Evolutionary conservation across 1,140 invertebrate species (phyloP), one percentile per base, ranked within the genome.

Genomic region (Drosophila hydei): DNA sequence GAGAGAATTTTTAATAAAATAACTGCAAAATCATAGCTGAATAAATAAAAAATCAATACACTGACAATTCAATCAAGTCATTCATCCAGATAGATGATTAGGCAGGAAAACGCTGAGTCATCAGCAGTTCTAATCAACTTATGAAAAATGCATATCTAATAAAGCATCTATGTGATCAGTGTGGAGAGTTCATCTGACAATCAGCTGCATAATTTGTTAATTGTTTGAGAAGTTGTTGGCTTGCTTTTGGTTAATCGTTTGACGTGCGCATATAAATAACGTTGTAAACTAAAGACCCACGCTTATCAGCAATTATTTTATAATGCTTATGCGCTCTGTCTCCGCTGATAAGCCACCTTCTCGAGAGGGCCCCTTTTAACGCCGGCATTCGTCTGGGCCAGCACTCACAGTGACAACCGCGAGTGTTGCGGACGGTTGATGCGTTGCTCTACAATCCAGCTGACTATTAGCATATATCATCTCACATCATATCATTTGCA

Each of bases 291-390:
- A 87, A 75, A 87, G 65, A 71, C 62, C 48, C 59, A 54, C 36
- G 42, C 36, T 81, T 87, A 85, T 87, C 81, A 87, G 81, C 70
- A 69, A 70, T 69, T 72, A 42, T 58, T 70, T 76, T 70, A 85
- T 77, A 77, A 58, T 71, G 50, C 40, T 61, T 65, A 65, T 65
- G 40, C 50, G 45, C 69, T 70, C 61, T 79, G 69, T 71, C 70
- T 77, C 64, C 9, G 16, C 50, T 87, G 81, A 85, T 85, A 85
- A 85, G 81, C 72, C 56, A 25, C 19, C 50, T 68, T 18, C 25
- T 36, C 21, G 7, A 27, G 42, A 19, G 51, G 19, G 23, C 38
- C 23, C 6, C 52, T 48, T 68, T 68, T 68, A 73, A 76, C 40
- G 40, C 51, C 63, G 47, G 25, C 45, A 52, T 19, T 52, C n/a